Percentiles rank a stretch among this genome's conserved stretches.
These are phyloP conservation scores for Malthinus flaveolus DNA, from an alignment of 2,888 invertebrate genomes.

Conservation along the genomic window DNA sequence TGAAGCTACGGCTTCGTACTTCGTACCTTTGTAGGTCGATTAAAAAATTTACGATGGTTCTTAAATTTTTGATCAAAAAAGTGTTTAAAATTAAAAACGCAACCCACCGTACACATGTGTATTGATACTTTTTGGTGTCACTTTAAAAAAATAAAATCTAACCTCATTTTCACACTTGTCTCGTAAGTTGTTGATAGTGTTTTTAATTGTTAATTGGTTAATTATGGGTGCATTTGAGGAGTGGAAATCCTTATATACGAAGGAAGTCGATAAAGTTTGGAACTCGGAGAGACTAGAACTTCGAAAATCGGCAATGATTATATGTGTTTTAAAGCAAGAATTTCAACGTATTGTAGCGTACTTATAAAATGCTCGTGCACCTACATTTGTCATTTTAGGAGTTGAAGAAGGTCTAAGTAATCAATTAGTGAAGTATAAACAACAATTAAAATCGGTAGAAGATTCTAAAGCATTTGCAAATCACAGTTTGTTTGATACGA, in stretches of 20 bases:
- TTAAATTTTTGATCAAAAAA: too few species aligned
- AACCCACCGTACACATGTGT: too few species aligned
- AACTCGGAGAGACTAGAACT: slow-evolving; percentile 3
- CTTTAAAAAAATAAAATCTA: neutral
- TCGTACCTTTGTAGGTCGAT: too few species aligned
- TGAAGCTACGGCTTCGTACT: too few species aligned
- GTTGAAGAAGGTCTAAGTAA: neutral
- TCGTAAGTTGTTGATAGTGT: neutral
- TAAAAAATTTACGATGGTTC: too few species aligned
- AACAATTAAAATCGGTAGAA: neutral
- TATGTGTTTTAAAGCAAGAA: slow-evolving; percentile 11
- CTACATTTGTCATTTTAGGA: neutral
- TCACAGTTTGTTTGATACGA: neutral
- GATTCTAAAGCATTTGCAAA: neutral
- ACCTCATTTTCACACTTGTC: neutral
- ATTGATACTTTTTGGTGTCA: too few species aligned
- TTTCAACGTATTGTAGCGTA: slow-evolving; percentile 8
- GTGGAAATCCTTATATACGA: slow-evolving; percentile 16
- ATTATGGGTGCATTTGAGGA: slow-evolving; percentile 2
- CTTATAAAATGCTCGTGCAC: neutral
- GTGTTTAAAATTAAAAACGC: too few species aligned
- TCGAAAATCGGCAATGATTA: slow-evolving; percentile 9
- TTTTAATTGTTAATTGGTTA: neutral
- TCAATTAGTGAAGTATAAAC: neutral
- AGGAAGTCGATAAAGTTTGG: slow-evolving; percentile 13